Percentiles rank a stretch among this genome's conserved stretches.
phyloP scores from a whole-genome alignment of 2,113 vertebrate species.

The Chrysemys picta region DNA sequence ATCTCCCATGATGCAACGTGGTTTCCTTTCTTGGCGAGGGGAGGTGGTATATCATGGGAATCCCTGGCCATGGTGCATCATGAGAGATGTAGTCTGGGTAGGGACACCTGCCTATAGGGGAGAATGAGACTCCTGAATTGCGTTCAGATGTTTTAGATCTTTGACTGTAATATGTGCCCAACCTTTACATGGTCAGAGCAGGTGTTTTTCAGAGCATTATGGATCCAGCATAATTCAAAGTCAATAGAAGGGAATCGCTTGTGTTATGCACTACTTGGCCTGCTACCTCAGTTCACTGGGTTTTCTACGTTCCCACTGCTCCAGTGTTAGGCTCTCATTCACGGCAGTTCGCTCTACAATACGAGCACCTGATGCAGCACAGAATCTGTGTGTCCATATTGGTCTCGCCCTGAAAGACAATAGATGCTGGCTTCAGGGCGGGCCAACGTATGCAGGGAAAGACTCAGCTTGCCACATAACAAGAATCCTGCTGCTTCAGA shows the following conservation, averaged over 20 bases:
- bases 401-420: conserved; percentile 36
- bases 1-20: fast-evolving
- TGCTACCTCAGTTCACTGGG: fast-evolving
- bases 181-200: fast-evolving
- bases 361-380: neutral
- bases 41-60: fast-evolving
- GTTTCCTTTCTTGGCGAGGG: neutral
- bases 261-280: fast-evolving
- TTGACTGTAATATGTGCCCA: fast-evolving
- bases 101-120: neutral
- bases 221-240: neutral
- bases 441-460: neutral
- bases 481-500: neutral
- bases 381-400: conserved; percentile 54
- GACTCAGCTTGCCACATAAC: neutral
- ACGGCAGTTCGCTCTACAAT: neutral
- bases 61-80: fast-evolving
- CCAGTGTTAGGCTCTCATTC: neutral
- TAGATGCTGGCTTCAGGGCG: neutral
- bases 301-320: fast-evolving
- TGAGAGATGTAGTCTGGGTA: fast-evolving
- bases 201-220: neutral
- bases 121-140: neutral
- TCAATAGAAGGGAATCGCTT: fast-evolving
- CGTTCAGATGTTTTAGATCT: neutral